Percentiles rank a stretch among this genome's conserved stretches.
Conservation (phyloP, 2,797 vertebrate species). For the Characodon lateralis region DNA sequence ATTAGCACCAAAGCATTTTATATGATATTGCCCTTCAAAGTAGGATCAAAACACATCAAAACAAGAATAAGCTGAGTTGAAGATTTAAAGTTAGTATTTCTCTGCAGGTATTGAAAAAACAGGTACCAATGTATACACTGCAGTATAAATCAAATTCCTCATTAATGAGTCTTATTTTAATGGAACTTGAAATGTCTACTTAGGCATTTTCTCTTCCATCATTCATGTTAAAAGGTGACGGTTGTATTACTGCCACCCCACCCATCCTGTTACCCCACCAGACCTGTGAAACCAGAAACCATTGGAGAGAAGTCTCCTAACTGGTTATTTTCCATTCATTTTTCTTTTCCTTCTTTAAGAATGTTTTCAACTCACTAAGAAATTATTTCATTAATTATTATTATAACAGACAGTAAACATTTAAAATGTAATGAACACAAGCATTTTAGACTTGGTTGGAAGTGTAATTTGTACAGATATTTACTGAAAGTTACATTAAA, state of each 20-base stretch:
- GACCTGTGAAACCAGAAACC: conserved; percentile 17
- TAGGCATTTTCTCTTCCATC: background rate
- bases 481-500: background rate
- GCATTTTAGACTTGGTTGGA: background rate
- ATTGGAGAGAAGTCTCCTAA: background rate
- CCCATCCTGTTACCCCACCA: conserved; percentile 1
- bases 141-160: background rate
- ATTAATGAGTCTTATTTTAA: background rate
- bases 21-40: background rate
- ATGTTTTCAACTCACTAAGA: background rate
- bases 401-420: background rate
- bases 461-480: no score
- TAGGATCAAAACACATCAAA: background rate
- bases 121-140: background rate
- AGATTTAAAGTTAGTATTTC: background rate
- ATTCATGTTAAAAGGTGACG: background rate
- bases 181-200: background rate
- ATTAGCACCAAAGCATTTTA: background rate
- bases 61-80: background rate
- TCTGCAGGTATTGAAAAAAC: background rate
- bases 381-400: background rate
- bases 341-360: background rate
- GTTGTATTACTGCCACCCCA: background rate
- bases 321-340: background rate
- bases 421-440: background rate